These are phyloP conservation scores for Dendroctonus ponderosae DNA, from an alignment of 1,140 invertebrate species.

Conservation along the genomic window DNA sequence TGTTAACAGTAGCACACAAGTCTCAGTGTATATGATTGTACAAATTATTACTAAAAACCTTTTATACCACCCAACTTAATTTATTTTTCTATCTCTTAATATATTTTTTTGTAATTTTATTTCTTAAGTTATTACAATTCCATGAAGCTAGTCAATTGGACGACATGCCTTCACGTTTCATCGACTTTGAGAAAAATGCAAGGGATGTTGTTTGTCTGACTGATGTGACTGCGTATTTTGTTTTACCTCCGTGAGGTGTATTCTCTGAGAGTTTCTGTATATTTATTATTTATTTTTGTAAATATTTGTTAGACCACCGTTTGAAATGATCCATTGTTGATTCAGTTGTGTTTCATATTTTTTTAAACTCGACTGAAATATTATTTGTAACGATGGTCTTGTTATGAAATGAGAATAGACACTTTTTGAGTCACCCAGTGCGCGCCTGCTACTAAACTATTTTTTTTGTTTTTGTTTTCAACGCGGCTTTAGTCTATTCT, in stretches of 20 bases:
- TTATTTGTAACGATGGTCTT: no score
- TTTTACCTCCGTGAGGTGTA: constrained; percentile 40
- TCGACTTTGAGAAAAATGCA: not conserved
- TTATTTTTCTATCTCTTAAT: constrained; percentile 43
- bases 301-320: constrained; percentile 30
- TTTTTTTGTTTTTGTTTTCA: no score
- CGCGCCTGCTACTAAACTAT: no score
- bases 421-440: no score
- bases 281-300: constrained; percentile 41
- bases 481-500: not conserved
- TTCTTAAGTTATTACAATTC: constrained; percentile 16
- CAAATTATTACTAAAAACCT: constrained; percentile 31
- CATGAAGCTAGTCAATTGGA: no score
- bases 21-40: constrained; percentile 33
- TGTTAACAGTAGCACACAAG: constrained; percentile 8
- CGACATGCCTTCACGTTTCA: no score
- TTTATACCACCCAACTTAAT: constrained; percentile 40
- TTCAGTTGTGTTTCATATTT: not conserved
- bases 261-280: constrained; percentile 35
- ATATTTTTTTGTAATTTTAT: constrained; percentile 36
- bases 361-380: no score
- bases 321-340: constrained; percentile 10
- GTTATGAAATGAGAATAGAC: no score
- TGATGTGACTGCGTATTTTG: constrained; percentile 28
- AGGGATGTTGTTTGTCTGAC: constrained; percentile 15